Base-by-base conservation (phyloP, 1,140 invertebrate species). In the Tribolium castaneum region DNA sequence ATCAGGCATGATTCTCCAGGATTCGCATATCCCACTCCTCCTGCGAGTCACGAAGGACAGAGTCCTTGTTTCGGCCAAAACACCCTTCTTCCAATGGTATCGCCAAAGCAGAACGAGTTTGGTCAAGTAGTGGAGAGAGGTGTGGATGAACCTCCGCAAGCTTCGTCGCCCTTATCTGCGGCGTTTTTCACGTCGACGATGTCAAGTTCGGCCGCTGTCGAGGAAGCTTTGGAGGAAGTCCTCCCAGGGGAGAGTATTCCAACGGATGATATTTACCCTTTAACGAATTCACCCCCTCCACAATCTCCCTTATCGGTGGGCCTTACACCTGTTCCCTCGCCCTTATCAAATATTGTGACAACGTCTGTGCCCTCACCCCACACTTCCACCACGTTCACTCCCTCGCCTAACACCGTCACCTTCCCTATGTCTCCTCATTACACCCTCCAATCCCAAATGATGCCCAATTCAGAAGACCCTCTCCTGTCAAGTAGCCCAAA, bases 151-250 rank as follows among this genome's bases (percentile, higher is more conserved):
- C 90, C 91, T 0, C 88, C 90, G 12, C 92, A 92, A 70, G 90
- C 91, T 1, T 92, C 92, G 5, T 92, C 92, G 1, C 93, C 94
- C 0, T 85, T 95, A 0, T 93, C 94, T 1, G 93, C 94, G 22
- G 93, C 94, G 0, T 95, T 95, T 85, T 95, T 94, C 85, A 94
- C 93, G n/a, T 92, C 92, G n/a, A 93, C 93, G 13, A 95, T 95
- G 90, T 94, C 94, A 0, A 94, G 93, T 62, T 93, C 94, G 12
- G 94, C 94, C 80, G 94, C 94, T 78, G 94, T 95, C 0, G 94
- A 95, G 86, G 93, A 94, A 85, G 94, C 94, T 0, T 85, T 95
- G 19, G 92, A 93, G 83, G 94, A 95, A 85, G 94, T 95, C 0
- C 85, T 95, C 12, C 94, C 94, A 2, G 93, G 93, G 78, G 93